A percentile compares a stretch with the other conserved stretches of the same genome.
phyloP scores from a whole-genome alignment of 2,888 invertebrate genomes.

The Ceratothoa steindachneri region DNA sequence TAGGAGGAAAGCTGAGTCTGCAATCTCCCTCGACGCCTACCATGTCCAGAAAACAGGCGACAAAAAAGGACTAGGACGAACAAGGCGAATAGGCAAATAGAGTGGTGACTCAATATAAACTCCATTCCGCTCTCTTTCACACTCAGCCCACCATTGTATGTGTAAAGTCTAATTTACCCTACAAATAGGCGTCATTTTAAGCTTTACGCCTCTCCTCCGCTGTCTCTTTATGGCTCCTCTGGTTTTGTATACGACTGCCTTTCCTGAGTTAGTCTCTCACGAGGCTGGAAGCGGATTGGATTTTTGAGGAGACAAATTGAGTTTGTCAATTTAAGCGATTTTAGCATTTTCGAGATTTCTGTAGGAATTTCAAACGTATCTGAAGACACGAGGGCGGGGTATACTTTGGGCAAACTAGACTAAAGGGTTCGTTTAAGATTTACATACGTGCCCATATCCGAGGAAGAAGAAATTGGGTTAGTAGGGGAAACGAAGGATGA shows the following conservation, averaged over 20 bases:
- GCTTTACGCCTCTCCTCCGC: neutral
- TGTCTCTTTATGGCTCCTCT: neutral
- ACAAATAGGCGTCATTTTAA: neutral
- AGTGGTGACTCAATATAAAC: neutral
- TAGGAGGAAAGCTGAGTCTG: neutral
- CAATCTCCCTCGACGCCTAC: neutral
- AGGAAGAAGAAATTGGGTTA: too few species aligned
- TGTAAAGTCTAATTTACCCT: neutral
- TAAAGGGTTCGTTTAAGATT: too few species aligned
- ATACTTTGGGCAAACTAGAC: too few species aligned
- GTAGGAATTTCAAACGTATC: too few species aligned
- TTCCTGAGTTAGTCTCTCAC: neutral
- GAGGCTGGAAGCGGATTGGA: neutral
- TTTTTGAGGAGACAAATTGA: neutral
- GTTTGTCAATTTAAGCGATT: conserved; percentile 5
- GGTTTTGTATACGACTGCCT: neutral
- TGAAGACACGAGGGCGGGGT: too few species aligned
- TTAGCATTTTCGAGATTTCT: neutral
- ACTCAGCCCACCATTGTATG: neutral
- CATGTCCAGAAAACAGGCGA: neutral
- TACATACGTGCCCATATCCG: too few species aligned
- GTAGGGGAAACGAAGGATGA: too few species aligned
- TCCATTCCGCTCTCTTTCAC: neutral
- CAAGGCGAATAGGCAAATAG: neutral
- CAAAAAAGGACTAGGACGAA: neutral